Evolutionary conservation across 1,140 invertebrate species (phyloP), one percentile per base, ranked within the genome.

Genomic region (Drosophila erecta): DNA sequence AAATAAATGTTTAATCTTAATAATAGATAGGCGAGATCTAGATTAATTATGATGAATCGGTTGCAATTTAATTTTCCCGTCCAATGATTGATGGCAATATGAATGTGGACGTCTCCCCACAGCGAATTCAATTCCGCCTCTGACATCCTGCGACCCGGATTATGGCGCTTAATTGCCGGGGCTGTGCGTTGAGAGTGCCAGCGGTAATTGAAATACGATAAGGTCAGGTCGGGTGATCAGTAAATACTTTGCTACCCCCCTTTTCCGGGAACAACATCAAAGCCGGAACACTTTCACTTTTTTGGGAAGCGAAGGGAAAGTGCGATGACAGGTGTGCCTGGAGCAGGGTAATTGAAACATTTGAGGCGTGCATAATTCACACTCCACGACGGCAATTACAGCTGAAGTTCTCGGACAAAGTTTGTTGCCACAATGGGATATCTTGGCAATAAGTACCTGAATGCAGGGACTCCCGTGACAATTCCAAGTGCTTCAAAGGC

Each of bases 1-100:
- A 90, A 81, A 85, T 90, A 85, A 81, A 90, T 85, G 81, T 75
- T 86, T 90, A 85, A 90, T 72, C 81, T 85, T 81, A 90, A 89
- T 89, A 77, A 90, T 79, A 60, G 81, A 65, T 37, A 12, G n/a
- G 43, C 41, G 53, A 43, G 41, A 76, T 67, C 44, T 64, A 76
- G 46, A 87, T 87, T 87, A 86, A 86, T 86, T 86, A 86, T 86
- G 83, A 86, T 76, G 60, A 87, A 86, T 89, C 59, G 75, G 35
- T 46, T 37, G 51, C 74, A 79, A 76, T 87, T 81, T 66, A 67
- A 87, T 64, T 86, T 69, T 53, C 46, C 61, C 58, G 47, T 49
- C 60, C 40, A 49, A 72, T 86, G 79, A 89, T 86, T 83, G 80
- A 86, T 87, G 79, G 59, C 44, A 53, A 81, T 73, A 76, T 53